Evolutionary conservation across 2,888 invertebrate species (phyloP).

Genomic region (Baccha elongata): DNA sequence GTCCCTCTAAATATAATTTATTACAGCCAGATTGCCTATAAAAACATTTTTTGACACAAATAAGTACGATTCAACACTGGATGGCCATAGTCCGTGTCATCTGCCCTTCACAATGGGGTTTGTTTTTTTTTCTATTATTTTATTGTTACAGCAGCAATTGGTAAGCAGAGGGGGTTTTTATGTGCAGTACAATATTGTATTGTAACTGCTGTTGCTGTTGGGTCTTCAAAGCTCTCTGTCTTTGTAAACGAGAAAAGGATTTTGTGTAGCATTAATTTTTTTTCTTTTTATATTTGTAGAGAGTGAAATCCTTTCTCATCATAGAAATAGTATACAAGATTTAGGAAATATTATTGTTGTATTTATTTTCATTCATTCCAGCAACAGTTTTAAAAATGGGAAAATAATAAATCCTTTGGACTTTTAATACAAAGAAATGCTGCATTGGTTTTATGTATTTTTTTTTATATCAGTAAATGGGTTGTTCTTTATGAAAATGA

Average conservation of each 20-base stretch:
- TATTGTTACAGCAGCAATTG: slow-evolving; percentile 17
- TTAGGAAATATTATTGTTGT: slow-evolving; percentile 21
- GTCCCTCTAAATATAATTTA: slow-evolving; percentile 16
- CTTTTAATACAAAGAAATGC: neutral
- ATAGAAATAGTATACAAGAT: neutral
- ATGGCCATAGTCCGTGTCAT: neutral
- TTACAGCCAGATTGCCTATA: neutral
- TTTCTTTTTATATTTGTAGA: slow-evolving; percentile 18
- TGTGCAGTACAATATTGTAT: slow-evolving; percentile 23
- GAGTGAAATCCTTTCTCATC: slow-evolving; percentile 8
- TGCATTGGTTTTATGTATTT: slow-evolving; percentile 1
- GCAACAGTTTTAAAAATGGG: slow-evolving; percentile 13
- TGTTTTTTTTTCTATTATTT: neutral
- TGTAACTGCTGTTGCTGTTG: slow-evolving; percentile 17
- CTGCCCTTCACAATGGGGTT: neutral
- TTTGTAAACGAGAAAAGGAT: neutral
- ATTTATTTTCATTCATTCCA: slow-evolving; percentile 1
- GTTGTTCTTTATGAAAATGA: neutral
- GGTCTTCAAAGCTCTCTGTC: slow-evolving; percentile 1
- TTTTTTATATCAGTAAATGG: neutral
- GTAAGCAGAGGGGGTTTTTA: neutral
- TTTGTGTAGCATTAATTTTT: slow-evolving; percentile 32
- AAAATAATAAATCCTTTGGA: neutral
- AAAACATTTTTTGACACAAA: slow-evolving; percentile 12
- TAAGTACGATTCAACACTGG: neutral